Evolutionary conservation across 2,797 vertebrate species (phyloP).

Genomic region (Oreochromis mossambicus): DNA sequence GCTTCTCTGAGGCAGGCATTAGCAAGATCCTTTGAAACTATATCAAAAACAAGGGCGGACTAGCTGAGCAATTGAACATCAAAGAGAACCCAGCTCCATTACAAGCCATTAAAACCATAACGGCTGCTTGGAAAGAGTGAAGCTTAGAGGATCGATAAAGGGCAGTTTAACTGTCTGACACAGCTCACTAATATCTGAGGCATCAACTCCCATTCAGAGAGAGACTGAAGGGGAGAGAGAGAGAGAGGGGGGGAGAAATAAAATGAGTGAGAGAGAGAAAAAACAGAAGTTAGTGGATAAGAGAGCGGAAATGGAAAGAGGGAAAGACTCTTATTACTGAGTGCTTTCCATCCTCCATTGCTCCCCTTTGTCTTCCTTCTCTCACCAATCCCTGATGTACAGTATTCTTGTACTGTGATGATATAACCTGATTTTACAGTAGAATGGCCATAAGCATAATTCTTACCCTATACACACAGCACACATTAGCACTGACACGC

Average conservation of each 20-base stretch:
- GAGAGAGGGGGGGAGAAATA: not conserved
- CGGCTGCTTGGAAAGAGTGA: slow-evolving; percentile 70
- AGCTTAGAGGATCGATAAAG: slow-evolving; percentile 70
- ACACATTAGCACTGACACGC: not conserved
- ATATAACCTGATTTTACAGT: slow-evolving; percentile 1
- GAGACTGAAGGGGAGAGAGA: slow-evolving; percentile 1
- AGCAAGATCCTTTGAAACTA: slow-evolving; percentile 44
- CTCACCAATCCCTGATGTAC: not conserved
- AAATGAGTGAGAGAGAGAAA: not conserved
- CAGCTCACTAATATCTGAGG: slow-evolving; percentile 78
- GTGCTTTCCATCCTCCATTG: slow-evolving; percentile 28
- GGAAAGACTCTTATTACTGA: slow-evolving; percentile 31
- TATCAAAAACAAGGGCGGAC: slow-evolving; percentile 52
- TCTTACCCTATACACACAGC: not conserved
- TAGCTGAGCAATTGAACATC: slow-evolving; percentile 57
- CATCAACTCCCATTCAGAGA: slow-evolving; percentile 66
- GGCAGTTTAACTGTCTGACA: slow-evolving; percentile 78
- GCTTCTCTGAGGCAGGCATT: slow-evolving; percentile 12
- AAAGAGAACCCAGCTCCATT: slow-evolving; percentile 72
- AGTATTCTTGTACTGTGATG: slow-evolving; percentile 1
- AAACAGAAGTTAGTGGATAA: slow-evolving; percentile 22
- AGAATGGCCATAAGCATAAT: not conserved
- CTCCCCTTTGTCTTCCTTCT: slow-evolving; percentile 2
- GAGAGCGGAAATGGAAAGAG: slow-evolving; percentile 49
- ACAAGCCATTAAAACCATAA: slow-evolving; percentile 78